Base-by-base conservation (phyloP, 1,140 invertebrate species). In the Megalonaias nervosa region DNA sequence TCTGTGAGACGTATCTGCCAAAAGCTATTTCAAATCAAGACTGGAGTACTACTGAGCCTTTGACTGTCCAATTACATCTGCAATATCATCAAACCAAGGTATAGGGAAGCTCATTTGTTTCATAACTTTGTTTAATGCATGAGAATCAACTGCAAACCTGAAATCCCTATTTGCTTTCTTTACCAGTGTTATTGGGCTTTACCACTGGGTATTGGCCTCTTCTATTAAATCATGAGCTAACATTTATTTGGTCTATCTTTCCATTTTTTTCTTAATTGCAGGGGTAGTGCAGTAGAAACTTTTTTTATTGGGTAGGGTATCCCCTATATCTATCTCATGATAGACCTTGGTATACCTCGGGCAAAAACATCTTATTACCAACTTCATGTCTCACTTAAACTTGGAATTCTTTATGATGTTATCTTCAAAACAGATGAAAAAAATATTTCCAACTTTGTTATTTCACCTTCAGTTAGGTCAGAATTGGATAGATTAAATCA, bases 141-240 rank as follows among this genome's bases (percentile, higher is more conserved):
- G 48, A 59, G 80, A 85, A 74, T 83, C 81, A 21, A 79, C 70
- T 31, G 72, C 75, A 71, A 82, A 77, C 9, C 81, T 56, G 15
- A 57, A 82, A 59, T 82, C 68, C 13, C 58, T 62, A 21, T 69
- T 79, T 77, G 78, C 77, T 62, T 81, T 84, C 79, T 74, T 77
- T 11, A 83, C 75, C 21, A 82, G 65, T 17, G 84, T 64, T 19
- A 80, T 75, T 23, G 81, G 77, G 38, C 70, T 77, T 12, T 67
- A 55, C 74, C 75, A 83, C 15, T 60, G 59, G 16, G 67, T 66
- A 19, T 31, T 77, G 17, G 75, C 67, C 21, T 69, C 66, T 60
- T 80, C 67, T 71, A 83, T 82, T 15, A 85, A 67, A 15, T 72
- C 79, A 56, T 26, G 31, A 11, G 83, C 69, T 56, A 71, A n/a